Percentiles rank a stretch among this genome's conserved stretches.
Conservation (phyloP, 2,113 vertebrate species). For the Oncorhynchus gorbuscha region DNA sequence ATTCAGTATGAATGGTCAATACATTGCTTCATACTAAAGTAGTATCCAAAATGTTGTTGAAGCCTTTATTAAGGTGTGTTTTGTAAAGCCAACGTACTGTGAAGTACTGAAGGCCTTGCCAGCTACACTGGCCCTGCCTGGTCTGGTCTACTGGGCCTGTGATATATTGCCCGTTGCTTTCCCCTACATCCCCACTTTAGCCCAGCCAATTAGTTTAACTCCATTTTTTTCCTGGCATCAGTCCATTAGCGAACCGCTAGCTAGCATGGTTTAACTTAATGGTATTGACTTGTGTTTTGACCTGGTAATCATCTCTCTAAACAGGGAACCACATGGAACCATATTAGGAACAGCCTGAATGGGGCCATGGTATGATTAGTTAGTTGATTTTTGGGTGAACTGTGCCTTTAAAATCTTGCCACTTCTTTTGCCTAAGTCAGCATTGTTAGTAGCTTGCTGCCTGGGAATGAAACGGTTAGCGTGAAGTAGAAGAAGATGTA, state of each 20-base stretch:
- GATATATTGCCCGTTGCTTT: conserved; percentile 22
- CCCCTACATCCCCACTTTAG: not conserved
- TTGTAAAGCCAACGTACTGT: not conserved
- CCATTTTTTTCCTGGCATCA: conserved; percentile 39
- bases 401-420: too few species aligned
- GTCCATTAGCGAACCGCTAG: conserved; percentile 31
- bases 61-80: too few species aligned
- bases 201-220: conserved; percentile 22
- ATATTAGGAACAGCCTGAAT: too few species aligned
- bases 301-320: too few species aligned
- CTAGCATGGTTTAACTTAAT: not conserved
- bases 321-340: too few species aligned
- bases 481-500: not conserved
- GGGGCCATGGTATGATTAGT: too few species aligned
- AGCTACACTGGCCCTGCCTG: not conserved
- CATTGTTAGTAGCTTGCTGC: not conserved
- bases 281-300: not conserved
- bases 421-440: not conserved
- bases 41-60: too few species aligned
- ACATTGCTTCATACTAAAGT: too few species aligned
- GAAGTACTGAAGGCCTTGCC: not conserved
- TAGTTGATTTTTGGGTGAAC: too few species aligned
- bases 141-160: conserved; percentile 7
- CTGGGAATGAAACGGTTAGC: not conserved
- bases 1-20: too few species aligned